phyloP scores from a whole-genome alignment of 35 echinoderm and acorn worm genomes.

The Patiria miniata region DNA sequence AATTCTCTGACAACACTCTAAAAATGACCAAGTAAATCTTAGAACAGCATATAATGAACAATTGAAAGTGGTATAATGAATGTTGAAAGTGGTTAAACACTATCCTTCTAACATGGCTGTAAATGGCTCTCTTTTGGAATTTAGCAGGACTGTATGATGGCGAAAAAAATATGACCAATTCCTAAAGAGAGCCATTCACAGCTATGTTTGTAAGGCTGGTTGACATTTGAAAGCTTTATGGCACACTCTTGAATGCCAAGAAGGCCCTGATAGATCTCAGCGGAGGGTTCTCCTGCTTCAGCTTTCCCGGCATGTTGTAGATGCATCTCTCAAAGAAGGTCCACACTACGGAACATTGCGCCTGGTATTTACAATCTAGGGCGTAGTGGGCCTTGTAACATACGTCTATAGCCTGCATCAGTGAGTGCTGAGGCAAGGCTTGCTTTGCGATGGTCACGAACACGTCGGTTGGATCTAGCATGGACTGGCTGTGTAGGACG shows the following conservation, averaged over 20 bases:
- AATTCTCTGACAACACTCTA: no score
- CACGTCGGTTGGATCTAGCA: background rate
- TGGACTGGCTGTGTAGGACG: background rate
- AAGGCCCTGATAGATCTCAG: background rate
- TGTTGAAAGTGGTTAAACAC: no score
- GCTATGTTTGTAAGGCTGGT: no score
- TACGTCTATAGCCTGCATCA: constrained; percentile 8
- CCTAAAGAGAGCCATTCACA: no score
- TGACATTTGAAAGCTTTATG: no score
- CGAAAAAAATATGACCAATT: no score
- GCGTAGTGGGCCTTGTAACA: constrained; percentile 33
- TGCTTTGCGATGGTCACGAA: constrained; percentile 22
- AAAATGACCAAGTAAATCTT: no score
- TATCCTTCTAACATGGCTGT: no score
- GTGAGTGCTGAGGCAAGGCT: background rate
- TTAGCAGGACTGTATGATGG: no score
- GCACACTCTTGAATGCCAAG: background rate
- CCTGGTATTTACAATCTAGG: constrained; percentile 19
- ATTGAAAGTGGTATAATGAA: no score
- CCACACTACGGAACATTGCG: background rate
- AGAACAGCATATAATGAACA: no score
- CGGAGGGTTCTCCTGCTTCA: background rate
- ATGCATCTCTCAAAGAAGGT: constrained; percentile 16
- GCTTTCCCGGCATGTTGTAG: background rate
- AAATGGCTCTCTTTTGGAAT: no score